phyloP scores from a whole-genome alignment of 1,140 invertebrate genomes.

The Metaphire vulgaris region DNA sequence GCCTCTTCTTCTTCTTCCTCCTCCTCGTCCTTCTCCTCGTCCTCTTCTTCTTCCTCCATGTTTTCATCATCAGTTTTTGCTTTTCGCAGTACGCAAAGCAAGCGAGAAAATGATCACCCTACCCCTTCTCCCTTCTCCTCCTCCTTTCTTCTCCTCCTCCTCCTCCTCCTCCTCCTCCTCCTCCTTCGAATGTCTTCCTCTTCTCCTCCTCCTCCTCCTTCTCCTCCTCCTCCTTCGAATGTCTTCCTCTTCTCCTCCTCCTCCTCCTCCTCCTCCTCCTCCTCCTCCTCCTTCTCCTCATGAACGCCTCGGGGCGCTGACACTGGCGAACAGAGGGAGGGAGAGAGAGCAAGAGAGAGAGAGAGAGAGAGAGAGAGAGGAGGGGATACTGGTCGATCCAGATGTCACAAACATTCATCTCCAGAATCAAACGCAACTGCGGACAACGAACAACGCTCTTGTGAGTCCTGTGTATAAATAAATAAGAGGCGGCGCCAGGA shows the following conservation, averaged over 20 bases:
- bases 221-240: not conserved
- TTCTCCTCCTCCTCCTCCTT: not conserved
- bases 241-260: not conserved
- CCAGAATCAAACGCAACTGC: no score
- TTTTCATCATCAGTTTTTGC: not conserved
- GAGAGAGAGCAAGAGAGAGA: no score
- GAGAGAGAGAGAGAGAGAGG: no score
- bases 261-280: not conserved
- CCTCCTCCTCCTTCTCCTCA: not conserved
- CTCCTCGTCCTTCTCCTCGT: not conserved
- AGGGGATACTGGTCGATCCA: no score
- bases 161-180: not conserved
- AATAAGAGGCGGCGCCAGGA: not conserved
- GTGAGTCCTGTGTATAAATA: not conserved
- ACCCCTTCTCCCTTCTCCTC: not conserved
- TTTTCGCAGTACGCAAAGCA: not conserved
- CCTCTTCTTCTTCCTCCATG: not conserved
- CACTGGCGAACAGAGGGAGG: not conserved
- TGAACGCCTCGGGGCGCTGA: not conserved
- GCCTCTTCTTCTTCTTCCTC: not conserved
- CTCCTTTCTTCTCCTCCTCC: not conserved
- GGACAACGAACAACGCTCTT: not conserved
- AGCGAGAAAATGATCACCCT: not conserved
- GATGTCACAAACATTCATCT: not conserved
- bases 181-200: not conserved